phyloP scores from a whole-genome alignment of 2,113 vertebrate genomes.

The Siniperca knerii region DNA sequence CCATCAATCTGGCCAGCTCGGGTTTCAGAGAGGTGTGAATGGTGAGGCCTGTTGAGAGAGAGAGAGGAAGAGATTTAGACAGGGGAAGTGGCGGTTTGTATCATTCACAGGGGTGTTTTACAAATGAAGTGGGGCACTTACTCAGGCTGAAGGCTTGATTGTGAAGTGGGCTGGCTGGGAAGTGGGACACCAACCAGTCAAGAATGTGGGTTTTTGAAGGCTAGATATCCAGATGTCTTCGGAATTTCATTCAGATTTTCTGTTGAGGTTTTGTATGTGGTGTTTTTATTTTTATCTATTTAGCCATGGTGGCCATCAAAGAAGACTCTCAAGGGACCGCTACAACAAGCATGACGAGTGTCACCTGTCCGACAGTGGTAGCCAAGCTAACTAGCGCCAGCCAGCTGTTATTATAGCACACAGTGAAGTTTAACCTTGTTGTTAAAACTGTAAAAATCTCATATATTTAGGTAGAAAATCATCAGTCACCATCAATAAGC shows the following conservation, averaged over 20 bases:
- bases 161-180: neutral
- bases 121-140: slow-evolving; percentile 58
- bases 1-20: slow-evolving; percentile 74
- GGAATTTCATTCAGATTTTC: neutral
- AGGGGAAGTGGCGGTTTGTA: slow-evolving; percentile 24
- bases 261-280: neutral
- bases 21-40: slow-evolving; percentile 22
- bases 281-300: neutral
- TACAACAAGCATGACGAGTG: neutral
- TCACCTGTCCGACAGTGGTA: neutral
- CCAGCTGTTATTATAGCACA: neutral
- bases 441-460: neutral
- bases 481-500: neutral
- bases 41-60: slow-evolving; percentile 36
- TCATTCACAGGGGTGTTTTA: slow-evolving; percentile 59
- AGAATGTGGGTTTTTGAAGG: neutral
- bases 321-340: neutral
- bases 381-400: neutral
- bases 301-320: neutral
- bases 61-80: slow-evolving; percentile 43
- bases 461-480: neutral
- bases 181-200: neutral
- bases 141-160: slow-evolving; percentile 44
- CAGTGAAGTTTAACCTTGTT: neutral
- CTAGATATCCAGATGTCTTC: neutral